Conservation (phyloP, 2,888 invertebrate genomes). For the Papilio protenor region DNA sequence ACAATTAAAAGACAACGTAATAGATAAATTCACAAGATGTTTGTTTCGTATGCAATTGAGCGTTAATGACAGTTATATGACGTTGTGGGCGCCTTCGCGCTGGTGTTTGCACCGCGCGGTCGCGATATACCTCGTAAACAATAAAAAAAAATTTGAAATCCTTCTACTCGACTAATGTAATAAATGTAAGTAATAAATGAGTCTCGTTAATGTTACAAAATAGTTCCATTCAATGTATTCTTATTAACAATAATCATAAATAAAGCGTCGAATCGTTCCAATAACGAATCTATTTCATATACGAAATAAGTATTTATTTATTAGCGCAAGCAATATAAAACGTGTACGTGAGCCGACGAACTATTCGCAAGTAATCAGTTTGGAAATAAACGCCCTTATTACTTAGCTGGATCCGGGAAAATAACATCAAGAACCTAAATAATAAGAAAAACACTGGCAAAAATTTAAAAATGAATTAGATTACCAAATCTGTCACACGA, state of each 20-base stretch:
- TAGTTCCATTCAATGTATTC: constrained; percentile 1
- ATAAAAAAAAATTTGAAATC: not conserved
- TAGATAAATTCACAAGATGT: no score
- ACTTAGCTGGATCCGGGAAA: not conserved
- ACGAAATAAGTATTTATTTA: constrained; percentile 23
- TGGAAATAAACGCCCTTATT: constrained; percentile 29
- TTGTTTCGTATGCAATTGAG: no score
- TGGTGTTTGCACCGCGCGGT: no score
- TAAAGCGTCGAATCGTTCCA: not conserved
- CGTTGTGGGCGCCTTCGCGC: no score
- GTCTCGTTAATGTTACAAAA: not conserved
- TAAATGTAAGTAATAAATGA: not conserved
- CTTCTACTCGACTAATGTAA: not conserved
- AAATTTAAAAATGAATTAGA: no score
- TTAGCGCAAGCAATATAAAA: constrained; percentile 60
- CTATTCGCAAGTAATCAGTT: constrained; percentile 32
- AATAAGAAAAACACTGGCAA: no score
- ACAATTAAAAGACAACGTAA: no score
- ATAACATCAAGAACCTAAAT: no score
- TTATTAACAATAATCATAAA: constrained; percentile 9
- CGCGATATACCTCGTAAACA: no score
- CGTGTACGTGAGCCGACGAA: constrained; percentile 70
- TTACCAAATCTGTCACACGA: no score
- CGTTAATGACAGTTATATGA: no score
- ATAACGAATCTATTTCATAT: constrained; percentile 16